A percentile compares a stretch with the other conserved stretches of the same genome.
phyloP scores from a whole-genome alignment of 64 coral and sea anemone genomes.

The Stichodactyla mertensii region DNA sequence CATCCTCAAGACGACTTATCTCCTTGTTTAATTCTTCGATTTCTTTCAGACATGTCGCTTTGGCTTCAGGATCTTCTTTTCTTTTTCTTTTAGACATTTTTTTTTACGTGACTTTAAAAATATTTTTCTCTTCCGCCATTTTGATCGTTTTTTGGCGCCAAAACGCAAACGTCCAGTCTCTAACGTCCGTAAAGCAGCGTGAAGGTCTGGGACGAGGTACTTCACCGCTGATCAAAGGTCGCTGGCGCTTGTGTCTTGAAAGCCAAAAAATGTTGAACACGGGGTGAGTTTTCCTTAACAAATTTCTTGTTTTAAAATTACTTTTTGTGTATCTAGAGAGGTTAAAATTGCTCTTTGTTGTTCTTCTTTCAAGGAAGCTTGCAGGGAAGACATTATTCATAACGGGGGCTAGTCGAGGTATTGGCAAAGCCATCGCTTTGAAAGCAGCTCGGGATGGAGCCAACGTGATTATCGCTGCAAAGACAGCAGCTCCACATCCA shows the following conservation, averaged over 20 bases:
- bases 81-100: constrained; percentile 24
- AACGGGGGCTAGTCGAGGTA: constrained; percentile 86
- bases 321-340: not conserved
- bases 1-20: constrained; percentile 56
- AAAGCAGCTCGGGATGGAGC: constrained; percentile 94
- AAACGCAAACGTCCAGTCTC: not conserved
- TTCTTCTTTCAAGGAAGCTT: constrained; percentile 52
- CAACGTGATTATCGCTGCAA: constrained; percentile 89
- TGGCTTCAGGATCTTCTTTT: constrained; percentile 27
- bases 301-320: not conserved
- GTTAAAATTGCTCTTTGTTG: not conserved
- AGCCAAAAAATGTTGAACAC: constrained; percentile 59
- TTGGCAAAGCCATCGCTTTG: constrained; percentile 93
- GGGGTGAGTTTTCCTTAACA: constrained; percentile 24
- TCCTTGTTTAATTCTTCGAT: constrained; percentile 50
- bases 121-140: constrained; percentile 28
- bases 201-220: not conserved
- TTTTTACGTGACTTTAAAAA: not conserved
- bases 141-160: constrained; percentile 61
- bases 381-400: constrained; percentile 92
- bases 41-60: constrained; percentile 38
- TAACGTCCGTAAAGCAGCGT: not conserved
- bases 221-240: constrained; percentile 20
- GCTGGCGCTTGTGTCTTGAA: not conserved
- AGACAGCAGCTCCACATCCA: constrained; percentile 76